A percentile compares a stretch with the other conserved stretches of the same genome.
phyloP scores from a whole-genome alignment of 2,113 vertebrate genomes.

The Tenebrosternarchus preto region DNA sequence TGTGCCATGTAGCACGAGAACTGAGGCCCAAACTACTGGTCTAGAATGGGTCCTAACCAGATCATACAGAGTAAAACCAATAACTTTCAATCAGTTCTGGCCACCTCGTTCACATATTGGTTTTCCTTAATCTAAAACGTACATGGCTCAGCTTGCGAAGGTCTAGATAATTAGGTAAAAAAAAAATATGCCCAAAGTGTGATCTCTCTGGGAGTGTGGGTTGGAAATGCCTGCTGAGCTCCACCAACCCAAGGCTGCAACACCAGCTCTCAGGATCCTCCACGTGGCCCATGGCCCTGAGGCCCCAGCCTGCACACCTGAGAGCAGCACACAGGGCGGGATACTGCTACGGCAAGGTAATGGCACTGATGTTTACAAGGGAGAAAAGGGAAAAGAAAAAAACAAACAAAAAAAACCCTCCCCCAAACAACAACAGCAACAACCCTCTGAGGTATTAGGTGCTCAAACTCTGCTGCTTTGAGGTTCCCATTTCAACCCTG shows the following conservation, averaged over 20 bases:
- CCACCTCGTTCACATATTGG: not conserved
- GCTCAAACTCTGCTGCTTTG: slow-evolving; percentile 2
- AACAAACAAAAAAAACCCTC: no score
- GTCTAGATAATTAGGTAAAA: slow-evolving; percentile 20
- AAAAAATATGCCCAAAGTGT: slow-evolving; percentile 10
- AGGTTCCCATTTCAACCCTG: not conserved
- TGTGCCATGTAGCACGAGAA: not conserved
- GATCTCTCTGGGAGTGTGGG: not conserved
- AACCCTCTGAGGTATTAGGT: not conserved
- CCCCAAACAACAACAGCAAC: not conserved
- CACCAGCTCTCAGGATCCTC: not conserved
- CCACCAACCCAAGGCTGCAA: not conserved
- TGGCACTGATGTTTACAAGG: slow-evolving; percentile 63
- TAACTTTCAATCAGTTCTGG: no score
- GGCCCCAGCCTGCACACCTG: not conserved
- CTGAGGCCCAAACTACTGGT: not conserved
- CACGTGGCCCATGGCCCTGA: not conserved
- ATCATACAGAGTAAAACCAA: not conserved
- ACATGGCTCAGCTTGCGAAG: not conserved
- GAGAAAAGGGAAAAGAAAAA: slow-evolving; percentile 10
- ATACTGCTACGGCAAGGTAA: slow-evolving; percentile 55
- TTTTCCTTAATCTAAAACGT: not conserved
- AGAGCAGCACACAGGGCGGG: not conserved
- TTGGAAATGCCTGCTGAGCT: no score
- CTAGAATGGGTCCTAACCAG: not conserved